Conservation (phyloP, 2,113 vertebrate genomes). For the Zosterops pallidus region DNA sequence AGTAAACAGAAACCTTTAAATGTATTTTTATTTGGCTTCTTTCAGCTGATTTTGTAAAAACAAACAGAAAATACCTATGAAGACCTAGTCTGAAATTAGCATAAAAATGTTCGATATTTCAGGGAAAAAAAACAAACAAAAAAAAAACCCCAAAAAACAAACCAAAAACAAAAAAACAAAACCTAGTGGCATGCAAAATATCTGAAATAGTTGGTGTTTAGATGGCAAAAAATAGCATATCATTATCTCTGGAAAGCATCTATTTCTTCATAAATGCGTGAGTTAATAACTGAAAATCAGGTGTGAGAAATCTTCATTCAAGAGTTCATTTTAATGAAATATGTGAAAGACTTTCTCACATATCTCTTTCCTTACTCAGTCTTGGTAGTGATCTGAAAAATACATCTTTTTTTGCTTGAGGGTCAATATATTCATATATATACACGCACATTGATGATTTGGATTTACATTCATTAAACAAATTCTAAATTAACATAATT, state of each 20-base stretch:
- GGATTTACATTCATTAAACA: not conserved
- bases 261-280: not conserved
- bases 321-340: not conserved
- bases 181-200: not conserved
- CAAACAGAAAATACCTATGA: not conserved
- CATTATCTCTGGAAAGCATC: not conserved
- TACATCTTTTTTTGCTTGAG: not conserved
- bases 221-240: not conserved
- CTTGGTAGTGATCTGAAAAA: not conserved
- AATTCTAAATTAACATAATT: constrained; percentile 5
- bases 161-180: not conserved
- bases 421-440: not conserved
- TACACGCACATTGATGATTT: not conserved
- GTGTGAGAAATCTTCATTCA: not conserved
- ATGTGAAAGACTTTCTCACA: not conserved
- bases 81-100: not conserved
- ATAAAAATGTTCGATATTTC: not conserved
- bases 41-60: not conserved
- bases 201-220: not conserved
- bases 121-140: not conserved
- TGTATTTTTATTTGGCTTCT: not conserved
- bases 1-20: not conserved
- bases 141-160: too few species aligned
- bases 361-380: not conserved
- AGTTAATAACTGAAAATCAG: not conserved